These are phyloP conservation scores for Argya squamiceps DNA, from an alignment of 2,797 vertebrate species.

Conservation along the genomic window DNA sequence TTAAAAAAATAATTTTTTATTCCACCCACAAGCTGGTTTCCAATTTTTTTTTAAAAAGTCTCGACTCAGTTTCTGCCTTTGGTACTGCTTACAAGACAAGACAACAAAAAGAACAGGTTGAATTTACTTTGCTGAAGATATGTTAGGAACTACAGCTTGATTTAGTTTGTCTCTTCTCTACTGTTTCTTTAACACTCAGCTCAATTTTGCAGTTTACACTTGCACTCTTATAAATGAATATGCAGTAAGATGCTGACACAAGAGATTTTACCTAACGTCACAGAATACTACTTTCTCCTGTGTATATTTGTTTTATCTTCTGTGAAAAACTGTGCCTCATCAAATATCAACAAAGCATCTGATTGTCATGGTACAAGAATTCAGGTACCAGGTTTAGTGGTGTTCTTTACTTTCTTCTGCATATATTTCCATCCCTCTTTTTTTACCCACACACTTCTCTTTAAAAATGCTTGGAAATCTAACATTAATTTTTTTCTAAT, in stretches of 20 bases:
- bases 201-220: not conserved
- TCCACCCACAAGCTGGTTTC: not conserved
- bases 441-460: not conserved
- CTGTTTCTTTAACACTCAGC: not conserved
- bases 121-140: not conserved
- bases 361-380: not conserved
- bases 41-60: not conserved
- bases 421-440: not conserved
- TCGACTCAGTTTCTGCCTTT: not conserved
- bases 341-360: not conserved
- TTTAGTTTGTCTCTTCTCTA: not conserved
- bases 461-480: not conserved
- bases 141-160: not conserved
- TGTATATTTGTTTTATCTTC: not conserved
- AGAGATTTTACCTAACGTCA: not conserved
- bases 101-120: not conserved
- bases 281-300: not conserved
- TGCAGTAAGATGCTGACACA: not conserved
- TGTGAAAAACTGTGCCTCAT: not conserved
- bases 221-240: not conserved
- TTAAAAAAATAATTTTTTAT: not conserved
- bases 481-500: not conserved
- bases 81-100: not conserved
- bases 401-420: not conserved
- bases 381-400: not conserved